Percentiles rank a stretch among this genome's conserved stretches.
These are phyloP conservation scores for Cyclophora albipunctata DNA, from an alignment of 2,888 invertebrate genomes.

Conservation along the genomic window DNA sequence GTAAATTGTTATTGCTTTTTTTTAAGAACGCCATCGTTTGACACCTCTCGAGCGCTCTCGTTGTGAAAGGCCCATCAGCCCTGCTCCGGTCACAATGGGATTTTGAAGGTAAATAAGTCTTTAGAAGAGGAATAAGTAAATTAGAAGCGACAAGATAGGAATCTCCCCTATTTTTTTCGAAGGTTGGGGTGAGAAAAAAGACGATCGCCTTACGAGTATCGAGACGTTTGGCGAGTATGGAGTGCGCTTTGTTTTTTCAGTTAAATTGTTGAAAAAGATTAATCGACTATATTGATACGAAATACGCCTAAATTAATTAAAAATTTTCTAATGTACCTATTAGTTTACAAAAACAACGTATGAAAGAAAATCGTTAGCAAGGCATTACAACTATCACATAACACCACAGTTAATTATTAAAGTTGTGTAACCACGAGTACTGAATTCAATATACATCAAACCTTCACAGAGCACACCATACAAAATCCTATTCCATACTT, in stretches of 20 bases:
- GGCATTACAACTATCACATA: too few species aligned
- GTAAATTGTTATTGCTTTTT: conserved; percentile 75
- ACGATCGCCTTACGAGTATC: conserved; percentile 61
- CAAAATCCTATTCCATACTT: conserved; percentile 34
- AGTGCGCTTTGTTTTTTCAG: conserved; percentile 13
- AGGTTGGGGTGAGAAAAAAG: conserved; percentile 67
- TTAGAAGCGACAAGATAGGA: conserved; percentile 86
- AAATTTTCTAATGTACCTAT: too few species aligned
- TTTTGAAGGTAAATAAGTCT: conserved; percentile 83
- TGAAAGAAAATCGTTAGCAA: too few species aligned
- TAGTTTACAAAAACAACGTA: too few species aligned
- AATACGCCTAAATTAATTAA: too few species aligned
- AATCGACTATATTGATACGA: too few species aligned
- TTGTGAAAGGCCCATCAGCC: conserved; percentile 57
- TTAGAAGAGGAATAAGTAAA: conserved; percentile 86
- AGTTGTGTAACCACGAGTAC: too few species aligned
- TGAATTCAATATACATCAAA: too few species aligned
- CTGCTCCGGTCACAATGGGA: conserved; percentile 70
- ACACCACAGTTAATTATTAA: too few species aligned
- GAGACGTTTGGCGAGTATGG: conserved; percentile 37
- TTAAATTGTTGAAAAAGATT: too few species aligned
- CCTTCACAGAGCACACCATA: too few species aligned
- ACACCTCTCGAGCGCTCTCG: conserved; percentile 63
- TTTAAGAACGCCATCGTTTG: conserved; percentile 68
- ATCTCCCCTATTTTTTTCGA: conserved; percentile 79